phyloP scores from a whole-genome alignment of 2,113 vertebrate species.

The Connochaetes taurinus region DNA sequence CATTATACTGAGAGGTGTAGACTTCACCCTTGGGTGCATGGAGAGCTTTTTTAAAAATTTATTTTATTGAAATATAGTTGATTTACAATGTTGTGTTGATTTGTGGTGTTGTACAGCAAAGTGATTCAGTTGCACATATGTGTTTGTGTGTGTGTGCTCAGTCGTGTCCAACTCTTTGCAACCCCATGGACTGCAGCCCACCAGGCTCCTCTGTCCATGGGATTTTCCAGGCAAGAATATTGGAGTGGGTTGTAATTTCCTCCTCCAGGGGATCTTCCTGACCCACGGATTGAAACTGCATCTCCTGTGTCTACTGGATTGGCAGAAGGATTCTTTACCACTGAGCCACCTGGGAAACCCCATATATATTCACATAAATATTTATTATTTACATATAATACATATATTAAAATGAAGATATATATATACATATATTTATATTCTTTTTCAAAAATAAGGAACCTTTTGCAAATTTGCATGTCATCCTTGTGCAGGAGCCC shows the following conservation, averaged over 20 bases:
- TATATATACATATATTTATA: neutral
- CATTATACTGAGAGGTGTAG: neutral
- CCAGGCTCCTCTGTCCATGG: neutral
- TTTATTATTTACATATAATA: neutral
- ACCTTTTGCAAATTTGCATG: neutral
- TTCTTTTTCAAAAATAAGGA: neutral
- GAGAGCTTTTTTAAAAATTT: neutral
- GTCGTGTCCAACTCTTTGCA: neutral
- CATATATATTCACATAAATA: neutral
- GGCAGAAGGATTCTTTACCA: neutral
- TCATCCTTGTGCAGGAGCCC: neutral
- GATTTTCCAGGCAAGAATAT: neutral
- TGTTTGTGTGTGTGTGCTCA: neutral
- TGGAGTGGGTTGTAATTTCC: neutral
- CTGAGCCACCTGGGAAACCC: neutral
- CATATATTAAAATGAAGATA: neutral
- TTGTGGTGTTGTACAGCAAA: neutral
- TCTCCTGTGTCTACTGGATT: neutral
- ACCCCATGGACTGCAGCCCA: neutral
- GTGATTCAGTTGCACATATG: neutral
- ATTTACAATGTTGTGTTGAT: neutral
- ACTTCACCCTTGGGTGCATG: neutral
- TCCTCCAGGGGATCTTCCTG: neutral
- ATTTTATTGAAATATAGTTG: neutral
- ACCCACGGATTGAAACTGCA: neutral